These are phyloP conservation scores for Cairina moschata DNA, from an alignment of 2,113 vertebrate genomes.

Conservation along the genomic window DNA sequence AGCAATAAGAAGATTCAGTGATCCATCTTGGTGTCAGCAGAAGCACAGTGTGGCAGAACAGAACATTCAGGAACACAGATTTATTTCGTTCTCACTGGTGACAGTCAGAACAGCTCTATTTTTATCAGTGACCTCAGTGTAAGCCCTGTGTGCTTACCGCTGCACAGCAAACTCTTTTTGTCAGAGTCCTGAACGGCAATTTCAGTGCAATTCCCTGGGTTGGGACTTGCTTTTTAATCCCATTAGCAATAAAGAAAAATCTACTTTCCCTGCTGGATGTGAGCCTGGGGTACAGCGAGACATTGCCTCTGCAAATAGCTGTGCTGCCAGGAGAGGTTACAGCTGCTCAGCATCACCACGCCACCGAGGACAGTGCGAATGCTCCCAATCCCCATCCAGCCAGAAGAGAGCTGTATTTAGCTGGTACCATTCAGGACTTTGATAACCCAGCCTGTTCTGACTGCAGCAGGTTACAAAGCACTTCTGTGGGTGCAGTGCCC, in stretches of 20 bases:
- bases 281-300: not conserved
- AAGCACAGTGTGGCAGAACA: not conserved
- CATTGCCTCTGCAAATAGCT: not conserved
- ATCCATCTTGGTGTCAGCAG: conserved; percentile 9
- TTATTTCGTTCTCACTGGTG: not conserved
- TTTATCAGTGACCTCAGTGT: not conserved
- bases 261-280: conserved; percentile 25
- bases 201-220: not conserved
- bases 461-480: not conserved
- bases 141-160: not conserved
- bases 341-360: not conserved
- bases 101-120: conserved; percentile 50
- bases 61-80: conserved; percentile 18
- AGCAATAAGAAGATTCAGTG: not conserved
- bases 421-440: not conserved
- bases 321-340: not conserved
- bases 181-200: not conserved
- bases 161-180: not conserved
- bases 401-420: rapidly evolving
- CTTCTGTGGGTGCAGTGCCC: not conserved
- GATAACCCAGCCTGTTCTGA: not conserved
- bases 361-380: not conserved
- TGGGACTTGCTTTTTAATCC: conserved; percentile 31
- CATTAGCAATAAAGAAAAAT: conserved; percentile 37
- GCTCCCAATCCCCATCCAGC: not conserved